Conservation (phyloP, 2,797 vertebrate genomes). For the Rhinoraja longicauda region DNA sequence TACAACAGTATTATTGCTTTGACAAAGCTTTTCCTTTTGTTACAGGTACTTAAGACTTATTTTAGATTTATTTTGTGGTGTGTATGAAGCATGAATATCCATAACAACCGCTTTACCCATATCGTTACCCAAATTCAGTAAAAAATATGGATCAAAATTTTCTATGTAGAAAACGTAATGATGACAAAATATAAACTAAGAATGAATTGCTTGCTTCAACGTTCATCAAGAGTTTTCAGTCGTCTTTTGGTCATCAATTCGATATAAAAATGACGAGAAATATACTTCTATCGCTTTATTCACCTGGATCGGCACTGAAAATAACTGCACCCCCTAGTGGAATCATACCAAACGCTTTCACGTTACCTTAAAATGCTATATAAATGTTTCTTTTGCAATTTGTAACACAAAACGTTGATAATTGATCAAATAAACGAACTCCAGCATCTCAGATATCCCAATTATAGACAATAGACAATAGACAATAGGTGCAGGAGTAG, state of each 20-base stretch:
- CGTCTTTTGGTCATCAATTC: not conserved
- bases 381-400: too few relatives aligned
- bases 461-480: too few relatives aligned
- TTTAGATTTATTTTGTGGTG: not conserved
- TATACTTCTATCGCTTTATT: not conserved
- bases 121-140: not conserved
- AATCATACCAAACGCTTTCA: too few relatives aligned
- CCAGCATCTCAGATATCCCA: too few relatives aligned
- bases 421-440: too few relatives aligned
- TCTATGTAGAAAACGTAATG: not conserved
- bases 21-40: not conserved
- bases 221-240: not conserved
- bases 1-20: not conserved
- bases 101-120: not conserved
- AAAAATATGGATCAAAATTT: not conserved
- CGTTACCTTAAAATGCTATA: too few relatives aligned
- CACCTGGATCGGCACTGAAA: too few relatives aligned
- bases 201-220: not conserved
- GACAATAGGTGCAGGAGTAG: too few relatives aligned
- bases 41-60: not conserved
- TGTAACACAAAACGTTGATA: too few relatives aligned
- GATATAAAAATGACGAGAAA: not conserved
- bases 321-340: too few relatives aligned
- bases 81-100: not conserved
- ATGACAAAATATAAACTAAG: not conserved